These are phyloP conservation scores for Hippopotamus amphibius DNA, from an alignment of 2,113 vertebrate genomes.

Conservation along the genomic window DNA sequence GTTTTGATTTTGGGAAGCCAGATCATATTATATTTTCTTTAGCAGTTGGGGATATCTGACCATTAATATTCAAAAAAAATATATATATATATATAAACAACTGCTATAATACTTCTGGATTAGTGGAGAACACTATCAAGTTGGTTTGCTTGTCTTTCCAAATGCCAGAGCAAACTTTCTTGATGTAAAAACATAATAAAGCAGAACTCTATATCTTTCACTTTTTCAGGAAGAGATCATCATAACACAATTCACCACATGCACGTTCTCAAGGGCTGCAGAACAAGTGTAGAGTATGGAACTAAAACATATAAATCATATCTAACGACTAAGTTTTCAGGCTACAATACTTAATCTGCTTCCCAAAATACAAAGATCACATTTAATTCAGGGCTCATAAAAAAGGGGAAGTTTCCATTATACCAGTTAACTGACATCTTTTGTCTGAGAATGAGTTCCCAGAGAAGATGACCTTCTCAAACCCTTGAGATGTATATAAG, in stretches of 20 bases:
- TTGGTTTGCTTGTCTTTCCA: slow-evolving; percentile 41
- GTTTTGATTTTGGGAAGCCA: slow-evolving; percentile 66
- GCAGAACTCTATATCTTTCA: not conserved
- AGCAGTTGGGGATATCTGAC: slow-evolving; percentile 50
- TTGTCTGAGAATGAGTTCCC: not conserved
- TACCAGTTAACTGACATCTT: not conserved
- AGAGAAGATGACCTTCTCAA: not conserved
- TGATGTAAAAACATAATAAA: not conserved
- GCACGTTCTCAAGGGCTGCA: not conserved
- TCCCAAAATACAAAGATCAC: not conserved
- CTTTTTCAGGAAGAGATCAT: not conserved
- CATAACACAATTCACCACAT: not conserved
- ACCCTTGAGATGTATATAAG: not conserved
- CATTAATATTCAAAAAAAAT: slow-evolving; percentile 55
- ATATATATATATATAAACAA: not conserved
- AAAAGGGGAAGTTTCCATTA: not conserved
- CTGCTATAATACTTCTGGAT: not conserved
- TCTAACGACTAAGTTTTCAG: not conserved
- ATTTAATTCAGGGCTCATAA: not conserved
- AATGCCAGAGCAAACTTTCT: not conserved
- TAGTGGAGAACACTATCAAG: not conserved
- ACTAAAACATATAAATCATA: not conserved
- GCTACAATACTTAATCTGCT: not conserved
- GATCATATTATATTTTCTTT: slow-evolving; percentile 76
- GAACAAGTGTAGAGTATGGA: not conserved